A percentile compares a stretch with the other conserved stretches of the same genome.
These are phyloP conservation scores for Climacteris rufus DNA, from an alignment of 2,113 vertebrate genomes.

Conservation along the genomic window DNA sequence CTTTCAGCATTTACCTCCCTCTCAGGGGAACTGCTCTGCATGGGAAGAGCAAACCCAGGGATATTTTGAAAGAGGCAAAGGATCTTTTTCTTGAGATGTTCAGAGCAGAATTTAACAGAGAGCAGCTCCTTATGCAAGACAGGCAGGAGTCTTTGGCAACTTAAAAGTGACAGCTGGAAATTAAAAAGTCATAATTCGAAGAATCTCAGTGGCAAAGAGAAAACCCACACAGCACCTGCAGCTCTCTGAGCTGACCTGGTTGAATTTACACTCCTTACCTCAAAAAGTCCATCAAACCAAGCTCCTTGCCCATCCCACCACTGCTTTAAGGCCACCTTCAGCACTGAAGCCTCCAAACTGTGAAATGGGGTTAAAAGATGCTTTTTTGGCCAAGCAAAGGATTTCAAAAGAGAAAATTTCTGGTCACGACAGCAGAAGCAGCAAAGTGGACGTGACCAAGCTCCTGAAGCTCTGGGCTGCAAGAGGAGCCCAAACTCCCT, in stretches of 20 bases:
- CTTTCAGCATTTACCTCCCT: neutral
- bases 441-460: neutral
- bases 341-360: neutral
- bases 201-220: neutral
- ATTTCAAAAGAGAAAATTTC: neutral
- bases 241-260: neutral
- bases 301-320: neutral
- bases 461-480: neutral
- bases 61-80: neutral
- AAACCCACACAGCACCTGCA: neutral
- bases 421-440: neutral
- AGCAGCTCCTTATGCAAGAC: neutral
- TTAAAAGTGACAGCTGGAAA: neutral
- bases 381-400: neutral
- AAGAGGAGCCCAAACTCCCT: neutral
- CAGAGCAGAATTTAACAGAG: neutral
- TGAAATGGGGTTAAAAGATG: neutral
- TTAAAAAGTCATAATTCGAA: neutral
- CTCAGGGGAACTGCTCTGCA: neutral
- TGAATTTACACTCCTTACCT: neutral
- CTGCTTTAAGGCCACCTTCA: neutral
- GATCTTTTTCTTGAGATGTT: neutral
- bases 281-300: neutral
- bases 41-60: neutral
- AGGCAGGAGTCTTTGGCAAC: neutral